Evolutionary conservation across 2,888 invertebrate genomes (phyloP).

Genomic region (Brachylomia viminalis): DNA sequence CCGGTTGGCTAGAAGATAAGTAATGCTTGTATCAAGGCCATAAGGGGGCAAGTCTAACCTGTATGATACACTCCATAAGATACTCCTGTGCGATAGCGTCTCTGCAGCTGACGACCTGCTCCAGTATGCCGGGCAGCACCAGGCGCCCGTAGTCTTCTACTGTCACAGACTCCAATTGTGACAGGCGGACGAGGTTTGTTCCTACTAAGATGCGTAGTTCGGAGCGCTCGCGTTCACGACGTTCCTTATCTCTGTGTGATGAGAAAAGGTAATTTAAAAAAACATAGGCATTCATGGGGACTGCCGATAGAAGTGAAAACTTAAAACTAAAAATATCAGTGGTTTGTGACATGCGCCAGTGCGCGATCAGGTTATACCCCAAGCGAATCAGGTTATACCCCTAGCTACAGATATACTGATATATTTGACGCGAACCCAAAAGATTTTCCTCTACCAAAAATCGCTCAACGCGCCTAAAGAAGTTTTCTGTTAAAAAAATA

Average conservation of each 20-base stretch:
- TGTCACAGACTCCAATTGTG: constrained; percentile 98
- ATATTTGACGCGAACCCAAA: too few relatives aligned
- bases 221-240: constrained; percentile 97
- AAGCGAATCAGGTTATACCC: too few relatives aligned
- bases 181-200: constrained; percentile 98
- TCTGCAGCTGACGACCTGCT: constrained; percentile 99
- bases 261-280: too few relatives aligned
- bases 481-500: too few relatives aligned
- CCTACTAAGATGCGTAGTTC: constrained; percentile 99
- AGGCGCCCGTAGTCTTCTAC: constrained; percentile 97
- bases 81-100: constrained; percentile 99
- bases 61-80: constrained; percentile 99
- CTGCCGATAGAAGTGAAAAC: too few relatives aligned
- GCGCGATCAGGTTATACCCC: too few relatives aligned
- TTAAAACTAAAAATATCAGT: too few relatives aligned
- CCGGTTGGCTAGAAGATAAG: too few relatives aligned
- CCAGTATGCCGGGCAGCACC: constrained; percentile 98
- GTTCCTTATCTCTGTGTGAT: constrained; percentile 93
- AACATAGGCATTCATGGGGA: background rate
- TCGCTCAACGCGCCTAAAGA: background rate
- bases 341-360: too few relatives aligned
- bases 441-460: background rate
- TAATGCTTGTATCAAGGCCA: too few relatives aligned
- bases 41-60: constrained; percentile 89
- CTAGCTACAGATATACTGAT: too few relatives aligned